phyloP scores from a whole-genome alignment of 2,797 vertebrate genomes.

The Cuniculus paca region DNA sequence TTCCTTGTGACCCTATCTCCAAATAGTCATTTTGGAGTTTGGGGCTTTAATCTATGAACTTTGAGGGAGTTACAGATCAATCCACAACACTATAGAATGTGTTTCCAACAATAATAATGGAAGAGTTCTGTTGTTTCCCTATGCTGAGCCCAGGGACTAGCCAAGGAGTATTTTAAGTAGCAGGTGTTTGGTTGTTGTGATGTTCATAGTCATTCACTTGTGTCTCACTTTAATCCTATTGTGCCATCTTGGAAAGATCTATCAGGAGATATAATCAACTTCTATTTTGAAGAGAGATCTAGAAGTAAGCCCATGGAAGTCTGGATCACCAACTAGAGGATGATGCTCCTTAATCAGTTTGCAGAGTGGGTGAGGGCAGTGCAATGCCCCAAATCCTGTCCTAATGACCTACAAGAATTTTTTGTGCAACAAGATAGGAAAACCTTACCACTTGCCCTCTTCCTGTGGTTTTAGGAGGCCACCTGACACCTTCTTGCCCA shows the following conservation, averaged over 20 bases:
- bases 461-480: neutral
- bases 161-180: neutral
- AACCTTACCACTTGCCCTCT: neutral
- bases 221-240: neutral
- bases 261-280: neutral
- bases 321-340: neutral
- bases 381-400: neutral
- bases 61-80: neutral
- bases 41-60: neutral
- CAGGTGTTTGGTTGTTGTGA: neutral
- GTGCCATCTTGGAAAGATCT: constrained; percentile 37
- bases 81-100: neutral
- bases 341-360: neutral
- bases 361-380: neutral
- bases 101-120: neutral
- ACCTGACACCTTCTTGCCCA: neutral
- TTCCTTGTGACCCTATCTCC: neutral
- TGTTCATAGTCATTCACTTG: neutral
- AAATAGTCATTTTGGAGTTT: neutral
- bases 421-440: neutral
- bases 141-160: neutral
- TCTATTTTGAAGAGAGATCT: constrained; percentile 39
- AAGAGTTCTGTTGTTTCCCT: neutral
- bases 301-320: constrained; percentile 35
- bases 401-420: neutral